Base-by-base conservation (phyloP, 2,797 vertebrate species). In the Arrhamphus sclerolepis region DNA sequence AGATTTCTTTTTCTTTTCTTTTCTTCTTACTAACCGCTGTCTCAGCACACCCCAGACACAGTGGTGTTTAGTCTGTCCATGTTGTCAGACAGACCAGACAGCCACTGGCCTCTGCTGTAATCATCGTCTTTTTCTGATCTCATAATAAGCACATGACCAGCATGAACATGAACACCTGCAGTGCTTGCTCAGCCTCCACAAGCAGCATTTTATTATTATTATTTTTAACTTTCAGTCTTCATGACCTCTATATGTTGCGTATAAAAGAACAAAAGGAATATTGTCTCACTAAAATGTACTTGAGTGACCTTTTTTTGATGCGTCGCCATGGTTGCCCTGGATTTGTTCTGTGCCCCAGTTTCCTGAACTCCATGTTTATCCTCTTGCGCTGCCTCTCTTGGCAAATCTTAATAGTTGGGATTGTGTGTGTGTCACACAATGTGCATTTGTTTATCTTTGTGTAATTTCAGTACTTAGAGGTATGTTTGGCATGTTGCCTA, bases 311-410 rank as follows among this genome's bases (percentile, higher is more conserved):
- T 68, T 55, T 38, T 65, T 53, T 61, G 49, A 84, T 51, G 46
- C 82, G 70, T 46, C 79, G 48, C 28, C 47, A 38, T 57, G 21
- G 49, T 69, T 84, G 67, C 22, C 81, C 84, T 61, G 80, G 78
- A 89, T 80, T 72, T 19, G 8, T 46, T 58, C 18, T 42, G 39
- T 84, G 80, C 28, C 83, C 82, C 56, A 66, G 68, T 87, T 85
- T 84, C 52, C 59, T 46, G 47, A 56, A 38, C 52, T n/a, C 56
- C n/a, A n/a, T n/a, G n/a, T n/a, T n/a, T n/a, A n/a, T 74, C 39
- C 53, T 61, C 58, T 42, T 47, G 48, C 47, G 7, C 52, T 51
- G 28, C n/a, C 34, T 65, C 43, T 62, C 21, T 21, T 51, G 49
- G 28, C 46, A 40, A 11, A 1, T 50, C n/a, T 57, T 24, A 6